Evolutionary conservation across 2,797 vertebrate genomes (phyloP), one percentile per base, ranked within the genome.

Genomic region (Urophycis tenuis): DNA sequence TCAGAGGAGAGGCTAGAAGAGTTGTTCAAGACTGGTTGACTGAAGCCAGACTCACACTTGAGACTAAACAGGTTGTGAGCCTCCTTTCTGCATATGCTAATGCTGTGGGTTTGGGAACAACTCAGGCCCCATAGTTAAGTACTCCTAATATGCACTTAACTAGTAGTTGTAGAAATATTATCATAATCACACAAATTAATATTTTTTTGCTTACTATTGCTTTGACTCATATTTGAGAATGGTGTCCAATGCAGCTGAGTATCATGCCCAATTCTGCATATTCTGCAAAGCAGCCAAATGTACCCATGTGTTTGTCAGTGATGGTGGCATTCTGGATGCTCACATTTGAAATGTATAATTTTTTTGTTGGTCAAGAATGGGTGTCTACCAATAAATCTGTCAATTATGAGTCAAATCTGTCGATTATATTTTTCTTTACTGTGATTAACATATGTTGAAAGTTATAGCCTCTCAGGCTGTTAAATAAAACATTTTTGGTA

Each of bases 11-110:
- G 88, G 91, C 98, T 0, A 89, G 97, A 83, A 91, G 96, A 22
- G 97, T 98, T 84, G 95, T 94, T 0, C 94, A 95, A 70, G 96
- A 96, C 93, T 99, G 97, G 98, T 93, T 99, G 76, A 93, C 80
- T 0, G 98, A 99, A 80, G 96, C 96, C 0, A 92, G 96, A 1
- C 92, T 94, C 84, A 99, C 96, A 34, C 91, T 99, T 41, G 98
- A 99, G 90, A 98, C 98, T 1, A 95, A 92, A 80, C 97, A 99
- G 88, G 93, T 95, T 0, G 91, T 97, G 85, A 93, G 94, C 79
- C 90, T 99, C 89, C 85, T 99, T 77, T 95, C 96, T 0, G 95
- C 97, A 0, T 98, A 98, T 0, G 98, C 98, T 83, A 98, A 96
- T 0, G 98, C 98, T 0, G 94, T 96, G 41, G 98, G 97, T 0